Percentiles rank a stretch among this genome's conserved stretches.
phyloP scores from a whole-genome alignment of 2,113 vertebrate species.

The Enhydra lutris region DNA sequence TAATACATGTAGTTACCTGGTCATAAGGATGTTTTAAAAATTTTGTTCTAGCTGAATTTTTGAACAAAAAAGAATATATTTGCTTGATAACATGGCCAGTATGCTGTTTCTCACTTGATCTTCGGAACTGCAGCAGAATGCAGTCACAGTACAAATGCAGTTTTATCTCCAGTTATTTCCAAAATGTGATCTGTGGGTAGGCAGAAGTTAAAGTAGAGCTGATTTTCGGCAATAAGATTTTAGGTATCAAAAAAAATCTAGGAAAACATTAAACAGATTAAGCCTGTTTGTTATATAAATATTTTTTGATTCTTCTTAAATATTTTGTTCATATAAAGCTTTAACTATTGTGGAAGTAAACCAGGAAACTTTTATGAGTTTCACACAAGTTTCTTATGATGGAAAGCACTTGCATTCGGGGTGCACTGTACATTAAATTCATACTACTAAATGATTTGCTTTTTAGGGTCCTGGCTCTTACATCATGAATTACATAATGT shows the following conservation, averaged over 20 bases:
- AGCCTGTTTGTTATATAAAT: not conserved
- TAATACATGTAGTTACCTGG: not conserved
- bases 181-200: not conserved
- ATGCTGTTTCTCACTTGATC: not conserved
- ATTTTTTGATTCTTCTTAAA: not conserved
- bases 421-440: not conserved
- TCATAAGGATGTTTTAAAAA: not conserved
- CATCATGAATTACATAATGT: slow-evolving; percentile 99
- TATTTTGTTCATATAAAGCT: slow-evolving; percentile 25
- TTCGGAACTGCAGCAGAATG: not conserved
- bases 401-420: not conserved
- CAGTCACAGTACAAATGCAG: not conserved
- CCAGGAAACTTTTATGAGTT: not conserved
- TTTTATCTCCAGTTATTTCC: not conserved
- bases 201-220: not conserved
- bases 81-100: not conserved
- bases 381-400: not conserved
- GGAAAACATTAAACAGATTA: not conserved
- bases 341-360: not conserved
- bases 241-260: not conserved
- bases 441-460: not conserved
- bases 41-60: not conserved
- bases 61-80: not conserved
- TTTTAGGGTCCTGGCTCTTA: slow-evolving; percentile 96
- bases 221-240: not conserved